A percentile compares a stretch with the other conserved stretches of the same genome.
Evolutionary conservation across 2,888 invertebrate species (phyloP).

Genomic region (Chymomyza procnemis): DNA sequence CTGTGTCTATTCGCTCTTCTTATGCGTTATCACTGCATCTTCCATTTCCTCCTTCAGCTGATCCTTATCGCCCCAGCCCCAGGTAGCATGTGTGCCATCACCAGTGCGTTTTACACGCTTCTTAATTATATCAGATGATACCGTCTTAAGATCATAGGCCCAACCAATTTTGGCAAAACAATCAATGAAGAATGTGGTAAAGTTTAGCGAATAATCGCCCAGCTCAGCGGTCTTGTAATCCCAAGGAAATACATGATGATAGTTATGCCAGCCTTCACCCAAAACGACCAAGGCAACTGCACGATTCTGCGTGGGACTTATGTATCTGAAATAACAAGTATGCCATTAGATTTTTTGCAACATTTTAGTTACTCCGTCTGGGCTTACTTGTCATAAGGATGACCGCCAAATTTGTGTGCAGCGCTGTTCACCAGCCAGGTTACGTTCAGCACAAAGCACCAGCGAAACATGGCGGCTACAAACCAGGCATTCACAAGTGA

Average conservation of each 20-base stretch:
- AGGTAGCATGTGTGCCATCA: slow-evolving; percentile 85
- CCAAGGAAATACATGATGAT: slow-evolving; percentile 91
- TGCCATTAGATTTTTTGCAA: background rate
- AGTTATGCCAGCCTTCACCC: slow-evolving; percentile 91
- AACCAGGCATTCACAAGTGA: slow-evolving; percentile 83
- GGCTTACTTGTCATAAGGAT: slow-evolving; percentile 86
- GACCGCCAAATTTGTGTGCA: slow-evolving; percentile 89
- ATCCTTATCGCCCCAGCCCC: slow-evolving; percentile 90
- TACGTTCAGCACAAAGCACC: slow-evolving; percentile 88
- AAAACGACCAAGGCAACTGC: slow-evolving; percentile 82
- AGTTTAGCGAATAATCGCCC: slow-evolving; percentile 85
- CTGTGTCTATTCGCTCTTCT: slow-evolving; percentile 80
- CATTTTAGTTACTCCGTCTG: too few species aligned
- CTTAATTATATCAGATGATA: slow-evolving; percentile 84
- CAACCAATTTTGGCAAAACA: slow-evolving; percentile 90
- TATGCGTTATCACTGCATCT: slow-evolving; percentile 81
- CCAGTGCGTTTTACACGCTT: slow-evolving; percentile 86
- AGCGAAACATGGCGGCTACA: slow-evolving; percentile 86
- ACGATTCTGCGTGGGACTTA: slow-evolving; percentile 84
- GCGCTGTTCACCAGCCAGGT: slow-evolving; percentile 95
- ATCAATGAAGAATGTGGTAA: slow-evolving; percentile 88
- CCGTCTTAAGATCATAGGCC: slow-evolving; percentile 92
- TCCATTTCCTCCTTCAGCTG: slow-evolving; percentile 81
- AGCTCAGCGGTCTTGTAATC: slow-evolving; percentile 91
- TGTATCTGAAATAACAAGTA: slow-evolving; percentile 77